Base-by-base conservation (phyloP, 2,797 vertebrate genomes). In the Protonibea diacanthus region DNA sequence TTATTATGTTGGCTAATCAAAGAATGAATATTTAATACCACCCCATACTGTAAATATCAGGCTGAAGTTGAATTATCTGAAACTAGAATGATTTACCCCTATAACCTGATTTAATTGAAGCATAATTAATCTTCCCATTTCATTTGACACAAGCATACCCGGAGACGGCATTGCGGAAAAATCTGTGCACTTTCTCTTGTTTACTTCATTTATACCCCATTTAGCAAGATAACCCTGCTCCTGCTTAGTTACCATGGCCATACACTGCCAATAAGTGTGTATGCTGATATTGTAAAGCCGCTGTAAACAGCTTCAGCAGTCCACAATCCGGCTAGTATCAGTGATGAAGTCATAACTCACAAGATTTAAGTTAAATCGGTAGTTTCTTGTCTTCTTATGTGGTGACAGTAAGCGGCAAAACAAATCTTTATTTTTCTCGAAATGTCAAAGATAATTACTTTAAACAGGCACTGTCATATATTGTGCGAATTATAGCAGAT, bases 391-490 rank as follows among this genome's bases (percentile, higher is more conserved):
- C 51, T 64, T 29, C 11, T 59, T 40, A 56, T 25, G 48, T 57
- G 47, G 15, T 21, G 56, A 55, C n/a, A 48, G 13, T n/a, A 18
- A 51, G 69, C 49, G 18, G 65, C n/a, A 59, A 63, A 25, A 79
- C 61, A 69, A 73, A 47, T n/a, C 14, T 75, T 61, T 64, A 23
- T 78, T 59, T 75, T 68, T 81, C 10, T 51, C 13, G 10, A 71
- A 81, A 79, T 81, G 84, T 87, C 59, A 81, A 23, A 76, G 71
- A 74, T 74, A 74, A 83, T 85, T n/a, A 59, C 52, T 62, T 58
- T 48, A 29, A 79, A 71, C 69, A 33, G 29, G 44, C 25, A 2
- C 33, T 18, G 47, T n/a, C 69, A 48, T 17, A 55, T 68, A 40
- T 47, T 8, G 51, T 64, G 59, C 38, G 27, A 45, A 33, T 51